Conservation (phyloP, 2,888 invertebrate species). For the Ectropis crepuscularia region DNA sequence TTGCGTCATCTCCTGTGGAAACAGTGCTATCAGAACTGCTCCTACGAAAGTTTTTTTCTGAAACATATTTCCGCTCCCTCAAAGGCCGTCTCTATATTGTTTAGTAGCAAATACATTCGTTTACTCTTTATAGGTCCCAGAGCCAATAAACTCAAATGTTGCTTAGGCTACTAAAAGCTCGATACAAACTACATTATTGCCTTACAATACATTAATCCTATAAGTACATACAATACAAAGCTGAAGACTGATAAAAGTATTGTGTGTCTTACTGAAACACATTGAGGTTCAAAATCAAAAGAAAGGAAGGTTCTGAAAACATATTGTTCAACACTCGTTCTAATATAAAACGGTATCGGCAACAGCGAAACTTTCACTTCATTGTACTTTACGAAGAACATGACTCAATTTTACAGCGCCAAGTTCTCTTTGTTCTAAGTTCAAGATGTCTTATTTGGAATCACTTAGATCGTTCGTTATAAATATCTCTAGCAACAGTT, state of each 20-base stretch:
- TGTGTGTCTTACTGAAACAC: neutral
- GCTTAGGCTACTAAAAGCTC: slow-evolving; percentile 24
- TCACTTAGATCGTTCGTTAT: slow-evolving; percentile 41
- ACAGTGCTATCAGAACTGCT: too few species aligned
- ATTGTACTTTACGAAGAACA: slow-evolving; percentile 25
- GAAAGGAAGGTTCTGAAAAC: slow-evolving; percentile 15
- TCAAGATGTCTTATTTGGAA: slow-evolving; percentile 23
- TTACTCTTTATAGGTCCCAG: slow-evolving; percentile 12
- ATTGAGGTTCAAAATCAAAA: slow-evolving; percentile 13
- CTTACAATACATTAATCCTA: slow-evolving; percentile 21
- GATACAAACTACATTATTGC: slow-evolving; percentile 26
- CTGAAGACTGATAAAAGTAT: neutral
- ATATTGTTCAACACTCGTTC: slow-evolving; percentile 25
- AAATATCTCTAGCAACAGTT: slow-evolving; percentile 37
- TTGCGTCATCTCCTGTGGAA: too few species aligned
- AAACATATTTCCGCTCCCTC: neutral
- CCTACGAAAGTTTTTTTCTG: neutral
- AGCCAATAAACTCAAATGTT: slow-evolving; percentile 23
- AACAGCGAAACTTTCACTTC: slow-evolving; percentile 35
- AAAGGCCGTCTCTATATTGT: slow-evolving; percentile 4
- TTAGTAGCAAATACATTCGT: slow-evolving; percentile 14
- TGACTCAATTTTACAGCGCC: slow-evolving; percentile 28
- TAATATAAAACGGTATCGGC: slow-evolving; percentile 26
- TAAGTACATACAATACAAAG: neutral
- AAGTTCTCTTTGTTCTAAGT: slow-evolving; percentile 25